Evolutionary conservation across 2,888 invertebrate species (phyloP).

Genomic region (Spilarctia lutea): DNA sequence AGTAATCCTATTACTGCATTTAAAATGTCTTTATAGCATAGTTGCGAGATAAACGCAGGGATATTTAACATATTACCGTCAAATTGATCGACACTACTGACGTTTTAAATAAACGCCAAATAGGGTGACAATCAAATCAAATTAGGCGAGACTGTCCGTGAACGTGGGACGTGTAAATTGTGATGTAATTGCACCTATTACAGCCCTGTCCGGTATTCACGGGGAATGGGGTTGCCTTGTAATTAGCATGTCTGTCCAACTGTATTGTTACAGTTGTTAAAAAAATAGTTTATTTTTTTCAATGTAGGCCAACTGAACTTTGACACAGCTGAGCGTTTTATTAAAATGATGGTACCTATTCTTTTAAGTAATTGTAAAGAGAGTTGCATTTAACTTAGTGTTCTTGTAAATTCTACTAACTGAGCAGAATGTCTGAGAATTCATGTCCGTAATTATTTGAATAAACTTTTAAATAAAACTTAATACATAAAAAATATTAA

Average conservation of each 20-base stretch:
- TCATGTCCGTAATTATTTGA: background rate
- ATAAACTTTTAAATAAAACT: too few species aligned
- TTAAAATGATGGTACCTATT: background rate
- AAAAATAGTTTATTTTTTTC: slow-evolving; percentile 42
- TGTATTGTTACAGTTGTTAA: slow-evolving; percentile 53
- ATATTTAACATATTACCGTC: slow-evolving; percentile 13
- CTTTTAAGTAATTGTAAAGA: background rate
- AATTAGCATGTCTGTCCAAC: slow-evolving; percentile 68
- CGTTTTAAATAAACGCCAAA: slow-evolving; percentile 74
- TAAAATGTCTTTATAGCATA: background rate
- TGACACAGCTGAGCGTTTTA: slow-evolving; percentile 47
- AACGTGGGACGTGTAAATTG: slow-evolving; percentile 69
- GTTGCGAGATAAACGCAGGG: too few species aligned
- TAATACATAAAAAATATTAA: too few species aligned
- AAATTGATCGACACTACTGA: slow-evolving; percentile 43
- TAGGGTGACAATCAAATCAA: slow-evolving; percentile 78
- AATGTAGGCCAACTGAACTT: slow-evolving; percentile 50
- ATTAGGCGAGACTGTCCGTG: slow-evolving; percentile 73
- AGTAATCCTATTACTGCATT: too few species aligned
- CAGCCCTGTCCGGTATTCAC: slow-evolving; percentile 51
- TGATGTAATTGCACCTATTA: slow-evolving; percentile 75
- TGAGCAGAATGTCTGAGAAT: background rate
- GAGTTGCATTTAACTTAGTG: background rate
- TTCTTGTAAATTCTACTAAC: background rate
- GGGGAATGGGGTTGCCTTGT: slow-evolving; percentile 49